Percentiles rank a stretch among this genome's conserved stretches.
Conservation (phyloP, 2,888 invertebrate species). For the Schrankia costaestrigalis region DNA sequence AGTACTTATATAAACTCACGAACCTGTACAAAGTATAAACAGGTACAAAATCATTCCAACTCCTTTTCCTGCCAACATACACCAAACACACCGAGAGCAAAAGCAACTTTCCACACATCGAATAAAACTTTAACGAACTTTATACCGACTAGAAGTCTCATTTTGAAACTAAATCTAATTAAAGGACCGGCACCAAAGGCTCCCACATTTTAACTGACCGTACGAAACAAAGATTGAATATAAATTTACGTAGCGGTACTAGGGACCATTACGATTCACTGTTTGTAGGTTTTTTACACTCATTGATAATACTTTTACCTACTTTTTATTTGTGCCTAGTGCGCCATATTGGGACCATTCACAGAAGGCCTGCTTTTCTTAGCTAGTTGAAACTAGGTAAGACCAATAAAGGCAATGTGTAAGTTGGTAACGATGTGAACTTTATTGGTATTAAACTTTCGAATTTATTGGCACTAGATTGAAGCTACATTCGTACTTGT, state of each 20-base stretch:
- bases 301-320: constrained; percentile 59
- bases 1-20: constrained; percentile 30
- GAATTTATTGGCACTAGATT: no score
- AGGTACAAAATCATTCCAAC: constrained; percentile 68
- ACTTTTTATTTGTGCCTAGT: no score
- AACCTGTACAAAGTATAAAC: constrained; percentile 62
- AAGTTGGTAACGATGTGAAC: no score
- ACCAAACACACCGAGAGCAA: constrained; percentile 48
- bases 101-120: constrained; percentile 60
- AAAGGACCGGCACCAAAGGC: constrained; percentile 62
- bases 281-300: constrained; percentile 37
- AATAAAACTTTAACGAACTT: constrained; percentile 60
- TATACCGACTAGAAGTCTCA: constrained; percentile 65
- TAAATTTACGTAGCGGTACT: constrained; percentile 76
- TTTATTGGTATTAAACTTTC: no score
- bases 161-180: constrained; percentile 69
- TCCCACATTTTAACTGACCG: constrained; percentile 74
- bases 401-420: no score
- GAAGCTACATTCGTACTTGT: no score
- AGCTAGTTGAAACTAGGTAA: no score
- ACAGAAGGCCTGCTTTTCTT: no score
- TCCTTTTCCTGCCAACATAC: constrained; percentile 50
- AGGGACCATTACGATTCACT: constrained; percentile 66
- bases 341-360: no score
- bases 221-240: constrained; percentile 64